These are phyloP conservation scores for Antheraea pernyi DNA, from an alignment of 1,140 invertebrate genomes.

Conservation along the genomic window DNA sequence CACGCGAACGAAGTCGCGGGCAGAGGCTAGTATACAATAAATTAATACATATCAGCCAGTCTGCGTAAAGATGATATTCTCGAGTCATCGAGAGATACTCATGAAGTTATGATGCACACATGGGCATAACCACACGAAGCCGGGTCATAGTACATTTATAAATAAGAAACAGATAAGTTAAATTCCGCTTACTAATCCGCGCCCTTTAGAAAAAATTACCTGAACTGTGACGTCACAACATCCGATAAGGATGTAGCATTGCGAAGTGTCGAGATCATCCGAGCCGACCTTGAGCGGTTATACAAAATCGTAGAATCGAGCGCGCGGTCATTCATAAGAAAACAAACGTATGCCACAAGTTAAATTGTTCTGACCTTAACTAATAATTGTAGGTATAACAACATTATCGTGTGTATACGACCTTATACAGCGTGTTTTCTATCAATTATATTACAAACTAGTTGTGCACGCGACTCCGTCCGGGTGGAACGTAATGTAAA, in stretches of 20 bases:
- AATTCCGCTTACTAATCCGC: neutral
- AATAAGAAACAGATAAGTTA: neutral
- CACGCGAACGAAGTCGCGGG: too few relatives aligned
- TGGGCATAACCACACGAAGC: too few relatives aligned
- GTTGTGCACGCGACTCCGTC: too few relatives aligned
- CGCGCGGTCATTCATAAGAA: neutral
- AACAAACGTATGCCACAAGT: neutral
- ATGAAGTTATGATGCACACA: too few relatives aligned
- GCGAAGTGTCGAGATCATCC: neutral
- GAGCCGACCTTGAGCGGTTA: neutral
- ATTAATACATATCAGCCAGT: too few relatives aligned
- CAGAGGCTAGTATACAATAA: too few relatives aligned
- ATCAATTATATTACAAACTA: too few relatives aligned
- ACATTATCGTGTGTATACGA: neutral
- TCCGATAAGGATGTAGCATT: neutral
- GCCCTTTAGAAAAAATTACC: neutral
- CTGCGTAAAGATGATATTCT: too few relatives aligned
- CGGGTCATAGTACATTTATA: too few relatives aligned
- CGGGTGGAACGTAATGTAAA: too few relatives aligned
- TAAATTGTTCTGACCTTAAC: neutral
- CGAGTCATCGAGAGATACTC: too few relatives aligned
- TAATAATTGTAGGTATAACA: neutral
- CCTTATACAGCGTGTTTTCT: too few relatives aligned
- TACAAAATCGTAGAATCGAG: neutral
- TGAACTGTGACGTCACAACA: neutral